phyloP scores from a whole-genome alignment of 2,888 invertebrate species.

The Dolichopus griseipennis region DNA sequence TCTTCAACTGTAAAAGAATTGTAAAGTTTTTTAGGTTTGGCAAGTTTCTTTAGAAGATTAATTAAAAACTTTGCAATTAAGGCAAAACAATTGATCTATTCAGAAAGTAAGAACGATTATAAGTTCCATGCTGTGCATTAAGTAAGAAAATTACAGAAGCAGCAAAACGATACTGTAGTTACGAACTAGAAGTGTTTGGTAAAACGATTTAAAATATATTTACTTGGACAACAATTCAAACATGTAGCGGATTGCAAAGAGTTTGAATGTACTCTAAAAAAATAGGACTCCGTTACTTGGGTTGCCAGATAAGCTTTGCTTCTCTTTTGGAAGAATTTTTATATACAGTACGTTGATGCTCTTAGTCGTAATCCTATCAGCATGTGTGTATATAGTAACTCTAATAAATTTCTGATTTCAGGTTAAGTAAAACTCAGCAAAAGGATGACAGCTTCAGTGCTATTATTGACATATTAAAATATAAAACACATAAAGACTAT shows the following conservation, averaged over 20 bases:
- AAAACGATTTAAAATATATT: conserved; percentile 26
- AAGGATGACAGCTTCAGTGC: conserved; percentile 17
- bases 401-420: conserved; percentile 10
- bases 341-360: conserved; percentile 22
- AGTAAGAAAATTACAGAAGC: no score
- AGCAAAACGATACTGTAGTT: conserved; percentile 14
- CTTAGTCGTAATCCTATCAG: no score
- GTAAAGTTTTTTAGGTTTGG: no score
- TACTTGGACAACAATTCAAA: conserved; percentile 21
- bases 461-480: conserved; percentile 12
- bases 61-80: no score
- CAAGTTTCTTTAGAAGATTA: no score
- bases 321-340: conserved; percentile 24
- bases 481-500: no score
- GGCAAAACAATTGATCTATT: no score
- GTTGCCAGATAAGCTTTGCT: conserved; percentile 25
- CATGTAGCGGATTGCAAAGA: conserved; percentile 22
- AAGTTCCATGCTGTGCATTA: neutral
- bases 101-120: conserved; percentile 11
- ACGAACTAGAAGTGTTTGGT: conserved; percentile 19
- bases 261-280: conserved; percentile 21
- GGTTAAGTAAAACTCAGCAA: conserved; percentile 13
- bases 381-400: no score
- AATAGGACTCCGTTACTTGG: conserved; percentile 20
- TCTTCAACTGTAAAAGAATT: no score